Evolutionary conservation across 92 coral and sea anemone genomes (phyloP).

Genomic region (Palythoa grandiflora): DNA sequence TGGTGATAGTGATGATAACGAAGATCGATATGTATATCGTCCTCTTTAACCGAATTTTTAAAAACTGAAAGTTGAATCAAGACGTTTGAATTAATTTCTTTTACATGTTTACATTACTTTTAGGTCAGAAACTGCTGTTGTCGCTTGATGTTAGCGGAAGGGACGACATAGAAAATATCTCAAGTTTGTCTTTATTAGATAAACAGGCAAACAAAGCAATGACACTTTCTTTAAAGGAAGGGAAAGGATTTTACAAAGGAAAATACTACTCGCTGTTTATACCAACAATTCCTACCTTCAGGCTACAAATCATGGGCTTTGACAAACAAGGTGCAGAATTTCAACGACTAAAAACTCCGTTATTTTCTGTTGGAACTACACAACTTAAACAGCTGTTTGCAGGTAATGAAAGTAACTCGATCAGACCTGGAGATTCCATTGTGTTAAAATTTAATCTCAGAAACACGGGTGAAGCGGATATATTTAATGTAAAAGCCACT

Average conservation of each 20-base stretch:
- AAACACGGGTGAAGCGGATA: slow-evolving; percentile 43
- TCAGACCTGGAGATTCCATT: slow-evolving; percentile 35
- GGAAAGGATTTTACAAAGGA: slow-evolving; percentile 60
- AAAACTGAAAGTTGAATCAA: not conserved
- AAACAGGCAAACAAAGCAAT: slow-evolving; percentile 47
- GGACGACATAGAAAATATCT: slow-evolving; percentile 7
- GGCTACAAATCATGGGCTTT: slow-evolving; percentile 51
- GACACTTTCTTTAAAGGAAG: slow-evolving; percentile 61
- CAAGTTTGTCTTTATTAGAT: slow-evolving; percentile 44
- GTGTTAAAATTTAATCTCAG: slow-evolving; percentile 35
- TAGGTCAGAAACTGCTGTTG: slow-evolving; percentile 37
- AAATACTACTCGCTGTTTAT: slow-evolving; percentile 53
- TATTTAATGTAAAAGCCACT: slow-evolving; percentile 44
- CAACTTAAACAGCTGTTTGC: not conserved
- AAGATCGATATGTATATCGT: too few relatives aligned
- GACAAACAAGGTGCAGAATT: slow-evolving; percentile 45
- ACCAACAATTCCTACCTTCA: slow-evolving; percentile 44
- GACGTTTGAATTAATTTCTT: not conserved
- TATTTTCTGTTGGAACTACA: slow-evolving; percentile 27
- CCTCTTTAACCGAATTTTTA: too few relatives aligned
- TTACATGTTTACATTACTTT: not conserved
- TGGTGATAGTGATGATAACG: too few relatives aligned
- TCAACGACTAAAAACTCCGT: slow-evolving; percentile 54
- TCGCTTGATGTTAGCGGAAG: slow-evolving; percentile 32
- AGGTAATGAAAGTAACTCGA: not conserved